phyloP scores from a whole-genome alignment of 2,888 invertebrate species.

The Campoplex nolae region DNA sequence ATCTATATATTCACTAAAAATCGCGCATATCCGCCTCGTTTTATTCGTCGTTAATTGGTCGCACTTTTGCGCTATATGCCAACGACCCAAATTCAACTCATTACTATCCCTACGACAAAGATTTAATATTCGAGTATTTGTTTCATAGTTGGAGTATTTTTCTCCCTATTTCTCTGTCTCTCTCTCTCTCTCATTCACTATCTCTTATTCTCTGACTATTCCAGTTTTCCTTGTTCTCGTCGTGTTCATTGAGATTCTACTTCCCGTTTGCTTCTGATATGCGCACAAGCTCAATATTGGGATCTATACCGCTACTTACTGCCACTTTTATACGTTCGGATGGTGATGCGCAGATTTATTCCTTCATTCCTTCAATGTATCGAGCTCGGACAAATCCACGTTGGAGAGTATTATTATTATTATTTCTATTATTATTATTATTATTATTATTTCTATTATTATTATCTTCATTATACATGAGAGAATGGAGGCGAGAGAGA shows the following conservation, averaged over 20 bases:
- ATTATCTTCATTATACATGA: slow-evolving; percentile 21
- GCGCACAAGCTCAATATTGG: slow-evolving; percentile 60
- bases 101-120: slow-evolving; percentile 14
- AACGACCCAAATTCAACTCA: slow-evolving; percentile 14
- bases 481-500: slow-evolving; percentile 51
- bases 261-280: slow-evolving; percentile 39
- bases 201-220: slow-evolving; percentile 3
- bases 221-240: background rate
- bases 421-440: slow-evolving; percentile 54
- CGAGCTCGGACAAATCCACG: slow-evolving; percentile 51
- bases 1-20: slow-evolving; percentile 13
- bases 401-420: slow-evolving; percentile 68
- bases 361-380: slow-evolving; percentile 10
- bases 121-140: slow-evolving; percentile 8
- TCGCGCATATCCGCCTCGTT: slow-evolving; percentile 33
- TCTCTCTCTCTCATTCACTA: background rate
- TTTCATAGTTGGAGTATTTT: slow-evolving; percentile 13
- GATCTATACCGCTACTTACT: slow-evolving; percentile 49
- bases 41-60: slow-evolving; percentile 25
- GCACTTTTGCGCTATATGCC: slow-evolving; percentile 23
- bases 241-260: slow-evolving; percentile 1
- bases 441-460: slow-evolving; percentile 21
- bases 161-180: slow-evolving; percentile 2
- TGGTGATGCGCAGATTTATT: slow-evolving; percentile 50
- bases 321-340: slow-evolving; percentile 65